A percentile compares a stretch with the other conserved stretches of the same genome.
Conservation (phyloP, 2,797 vertebrate genomes). For the Cuniculus paca region DNA sequence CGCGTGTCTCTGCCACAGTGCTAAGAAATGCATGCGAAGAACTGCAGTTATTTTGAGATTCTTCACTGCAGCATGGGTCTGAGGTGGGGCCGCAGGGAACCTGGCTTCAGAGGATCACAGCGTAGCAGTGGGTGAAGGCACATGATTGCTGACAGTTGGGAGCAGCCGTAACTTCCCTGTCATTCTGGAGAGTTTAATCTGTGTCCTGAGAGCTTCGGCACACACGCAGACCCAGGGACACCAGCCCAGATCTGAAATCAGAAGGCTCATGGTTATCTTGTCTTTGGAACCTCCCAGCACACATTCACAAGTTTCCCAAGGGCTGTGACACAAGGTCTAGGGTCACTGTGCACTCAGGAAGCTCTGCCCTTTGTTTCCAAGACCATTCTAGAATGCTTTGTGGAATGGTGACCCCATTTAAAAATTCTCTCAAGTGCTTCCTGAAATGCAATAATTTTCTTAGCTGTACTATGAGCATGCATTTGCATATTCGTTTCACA, state of each 20-base stretch:
- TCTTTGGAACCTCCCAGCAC: neutral
- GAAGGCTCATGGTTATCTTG: neutral
- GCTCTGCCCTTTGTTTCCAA: neutral
- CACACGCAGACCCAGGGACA: neutral
- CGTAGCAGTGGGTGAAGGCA: neutral
- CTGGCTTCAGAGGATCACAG: neutral
- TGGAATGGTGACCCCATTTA: neutral
- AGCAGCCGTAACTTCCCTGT: neutral
- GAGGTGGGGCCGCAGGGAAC: neutral
- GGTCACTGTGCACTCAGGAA: neutral
- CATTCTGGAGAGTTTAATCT: neutral
- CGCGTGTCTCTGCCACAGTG: neutral
- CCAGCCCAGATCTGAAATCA: neutral
- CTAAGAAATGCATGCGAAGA: neutral
- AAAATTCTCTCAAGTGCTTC: constrained; percentile 45
- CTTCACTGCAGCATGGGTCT: neutral
- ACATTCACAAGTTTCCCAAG: neutral
- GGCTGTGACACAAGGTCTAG: neutral
- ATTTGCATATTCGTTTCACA: constrained; percentile 68
- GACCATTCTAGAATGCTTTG: neutral
- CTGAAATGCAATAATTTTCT: constrained; percentile 52
- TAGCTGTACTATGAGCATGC: constrained; percentile 21
- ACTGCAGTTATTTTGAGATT: neutral
- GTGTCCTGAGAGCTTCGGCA: neutral
- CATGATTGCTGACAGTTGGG: neutral